Conservation (phyloP, 1,140 invertebrate species). For the Galleria mellonella region DNA sequence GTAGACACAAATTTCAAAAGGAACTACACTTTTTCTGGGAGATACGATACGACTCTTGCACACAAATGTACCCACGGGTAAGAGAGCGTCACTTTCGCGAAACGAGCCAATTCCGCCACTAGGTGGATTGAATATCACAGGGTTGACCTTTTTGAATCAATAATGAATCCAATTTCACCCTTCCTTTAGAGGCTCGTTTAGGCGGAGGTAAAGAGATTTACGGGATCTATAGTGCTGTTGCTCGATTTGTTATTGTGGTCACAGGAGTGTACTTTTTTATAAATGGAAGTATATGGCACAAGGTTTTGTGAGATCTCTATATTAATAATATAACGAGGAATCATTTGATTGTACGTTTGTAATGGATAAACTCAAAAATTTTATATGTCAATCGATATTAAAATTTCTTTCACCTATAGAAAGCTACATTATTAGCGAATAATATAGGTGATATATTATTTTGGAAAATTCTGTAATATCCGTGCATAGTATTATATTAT, state of each 20-base stretch:
- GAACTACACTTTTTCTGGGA: background rate
- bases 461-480: too few species aligned
- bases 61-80: constrained; percentile 2
- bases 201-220: constrained; percentile 16
- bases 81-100: constrained; percentile 4
- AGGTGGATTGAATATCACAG: constrained; percentile 18
- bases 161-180: constrained; percentile 35
- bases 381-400: too few species aligned
- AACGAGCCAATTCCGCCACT: constrained; percentile 10
- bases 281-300: too few species aligned
- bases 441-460: too few species aligned
- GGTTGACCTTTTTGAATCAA: constrained; percentile 34
- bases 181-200: constrained; percentile 12
- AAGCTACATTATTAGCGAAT: too few species aligned
- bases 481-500: too few species aligned
- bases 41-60: background rate
- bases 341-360: too few species aligned
- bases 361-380: too few species aligned
- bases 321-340: too few species aligned
- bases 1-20: background rate
- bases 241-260: constrained; percentile 4
- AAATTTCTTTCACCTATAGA: too few species aligned
- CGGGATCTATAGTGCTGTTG: constrained; percentile 8
- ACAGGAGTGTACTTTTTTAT: too few species aligned
- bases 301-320: too few species aligned